phyloP scores from a whole-genome alignment of 2,888 invertebrate species.

The Asteroscopus sphinx region DNA sequence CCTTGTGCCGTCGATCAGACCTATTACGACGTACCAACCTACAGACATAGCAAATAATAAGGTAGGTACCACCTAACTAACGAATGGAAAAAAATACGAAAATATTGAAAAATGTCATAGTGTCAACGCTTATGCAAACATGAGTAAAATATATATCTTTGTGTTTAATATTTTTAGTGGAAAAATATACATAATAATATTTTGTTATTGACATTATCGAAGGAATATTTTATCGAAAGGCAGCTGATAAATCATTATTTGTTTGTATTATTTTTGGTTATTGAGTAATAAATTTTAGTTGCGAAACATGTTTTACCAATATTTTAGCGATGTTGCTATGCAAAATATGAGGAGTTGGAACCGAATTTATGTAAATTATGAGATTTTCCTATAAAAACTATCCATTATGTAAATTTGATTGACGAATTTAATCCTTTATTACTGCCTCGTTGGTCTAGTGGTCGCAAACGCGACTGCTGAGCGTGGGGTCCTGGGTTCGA shows the following conservation, averaged over 20 bases:
- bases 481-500: no score
- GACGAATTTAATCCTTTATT: no score
- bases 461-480: no score
- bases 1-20: conserved; percentile 10
- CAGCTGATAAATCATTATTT: conserved; percentile 38
- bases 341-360: no score
- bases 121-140: conserved; percentile 14
- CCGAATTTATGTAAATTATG: no score
- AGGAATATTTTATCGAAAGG: conserved; percentile 17
- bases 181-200: no score
- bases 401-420: no score
- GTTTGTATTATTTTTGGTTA: conserved; percentile 20
- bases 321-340: conserved; percentile 20
- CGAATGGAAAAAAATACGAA: conserved; percentile 17
- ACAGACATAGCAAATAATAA: conserved; percentile 6
- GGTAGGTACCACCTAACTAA: no score
- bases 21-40: conserved; percentile 4
- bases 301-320: conserved; percentile 15
- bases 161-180: conserved; percentile 12
- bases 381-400: no score
- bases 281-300: conserved; percentile 6
- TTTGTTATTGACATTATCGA: conserved; percentile 37
- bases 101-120: conserved; percentile 9
- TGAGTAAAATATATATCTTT: conserved; percentile 21
- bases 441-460: no score